A percentile compares a stretch with the other conserved stretches of the same genome.
Conservation (phyloP, 2,113 vertebrate genomes). For the Illadopsis cleaveri region DNA sequence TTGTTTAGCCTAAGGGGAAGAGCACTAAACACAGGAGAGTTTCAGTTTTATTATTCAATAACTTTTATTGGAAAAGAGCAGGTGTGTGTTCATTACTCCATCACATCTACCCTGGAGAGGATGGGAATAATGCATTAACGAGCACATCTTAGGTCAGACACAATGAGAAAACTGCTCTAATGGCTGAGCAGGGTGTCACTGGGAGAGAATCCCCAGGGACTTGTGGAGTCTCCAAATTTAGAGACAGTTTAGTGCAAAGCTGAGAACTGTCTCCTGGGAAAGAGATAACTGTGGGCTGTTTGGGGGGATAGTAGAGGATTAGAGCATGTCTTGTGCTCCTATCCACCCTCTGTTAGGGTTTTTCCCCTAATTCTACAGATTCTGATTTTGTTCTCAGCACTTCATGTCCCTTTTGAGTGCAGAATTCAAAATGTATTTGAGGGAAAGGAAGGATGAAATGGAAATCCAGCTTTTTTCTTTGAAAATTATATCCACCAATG, state of each 20-base stretch:
- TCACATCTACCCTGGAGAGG: neutral
- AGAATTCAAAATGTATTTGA: neutral
- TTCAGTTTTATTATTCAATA: neutral
- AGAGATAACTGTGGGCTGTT: neutral
- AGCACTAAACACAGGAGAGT: neutral
- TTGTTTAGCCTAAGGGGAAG: neutral
- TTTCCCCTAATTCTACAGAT: neutral
- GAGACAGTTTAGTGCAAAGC: neutral
- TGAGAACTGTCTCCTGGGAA: neutral
- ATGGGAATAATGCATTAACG: neutral
- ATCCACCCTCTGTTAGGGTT: neutral
- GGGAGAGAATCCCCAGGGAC: neutral
- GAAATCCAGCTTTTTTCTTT: neutral
- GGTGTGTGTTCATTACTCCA: neutral
- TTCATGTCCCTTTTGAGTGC: neutral
- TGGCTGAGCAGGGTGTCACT: neutral
- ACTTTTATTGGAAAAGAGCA: neutral
- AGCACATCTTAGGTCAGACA: neutral
- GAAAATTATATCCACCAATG: neutral
- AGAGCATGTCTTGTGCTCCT: neutral
- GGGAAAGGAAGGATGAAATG: neutral
- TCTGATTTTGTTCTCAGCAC: neutral
- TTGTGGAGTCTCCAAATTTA: neutral
- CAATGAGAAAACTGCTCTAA: neutral
- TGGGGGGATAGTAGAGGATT: neutral